A percentile compares a stretch with the other conserved stretches of the same genome.
Evolutionary conservation across 2,797 vertebrate genomes (phyloP).

Genomic region (Acrossocheilus wenchowensis): DNA sequence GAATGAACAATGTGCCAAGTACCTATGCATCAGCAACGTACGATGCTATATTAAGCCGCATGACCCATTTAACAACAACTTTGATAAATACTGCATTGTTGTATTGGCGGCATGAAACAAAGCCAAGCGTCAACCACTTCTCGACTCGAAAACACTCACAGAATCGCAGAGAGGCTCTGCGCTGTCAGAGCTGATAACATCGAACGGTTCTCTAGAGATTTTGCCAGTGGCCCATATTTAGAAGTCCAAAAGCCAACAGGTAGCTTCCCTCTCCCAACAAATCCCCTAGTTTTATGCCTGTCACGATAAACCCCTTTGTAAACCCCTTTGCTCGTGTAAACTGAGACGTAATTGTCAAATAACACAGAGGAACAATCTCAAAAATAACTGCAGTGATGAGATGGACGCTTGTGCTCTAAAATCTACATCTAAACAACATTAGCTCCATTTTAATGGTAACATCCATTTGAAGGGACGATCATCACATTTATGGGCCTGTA

Average conservation of each 20-base stretch:
- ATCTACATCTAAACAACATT: constrained; percentile 11
- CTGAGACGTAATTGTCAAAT: constrained; percentile 9
- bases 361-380: background rate
- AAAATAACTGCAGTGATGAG: background rate
- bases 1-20: constrained; percentile 27
- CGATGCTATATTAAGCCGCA: constrained; percentile 19
- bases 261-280: constrained; percentile 9
- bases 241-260: constrained; percentile 31
- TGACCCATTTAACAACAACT: constrained; percentile 45
- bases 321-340: constrained; percentile 20
- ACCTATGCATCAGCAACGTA: constrained; percentile 34
- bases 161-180: background rate
- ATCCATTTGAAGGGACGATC: constrained; percentile 21
- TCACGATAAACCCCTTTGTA: background rate
- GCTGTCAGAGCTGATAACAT: background rate
- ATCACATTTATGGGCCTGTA: background rate
- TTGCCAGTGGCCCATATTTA: constrained; percentile 5
- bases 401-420: background rate
- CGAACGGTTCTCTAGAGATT: constrained; percentile 23
- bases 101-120: constrained; percentile 28
- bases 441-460: constrained; percentile 4
- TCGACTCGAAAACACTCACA: constrained; percentile 2
- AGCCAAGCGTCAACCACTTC: constrained; percentile 21
- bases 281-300: background rate
- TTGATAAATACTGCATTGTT: constrained; percentile 39